Evolutionary conservation across 2,888 invertebrate genomes (phyloP).

Genomic region (Automeris io): DNA sequence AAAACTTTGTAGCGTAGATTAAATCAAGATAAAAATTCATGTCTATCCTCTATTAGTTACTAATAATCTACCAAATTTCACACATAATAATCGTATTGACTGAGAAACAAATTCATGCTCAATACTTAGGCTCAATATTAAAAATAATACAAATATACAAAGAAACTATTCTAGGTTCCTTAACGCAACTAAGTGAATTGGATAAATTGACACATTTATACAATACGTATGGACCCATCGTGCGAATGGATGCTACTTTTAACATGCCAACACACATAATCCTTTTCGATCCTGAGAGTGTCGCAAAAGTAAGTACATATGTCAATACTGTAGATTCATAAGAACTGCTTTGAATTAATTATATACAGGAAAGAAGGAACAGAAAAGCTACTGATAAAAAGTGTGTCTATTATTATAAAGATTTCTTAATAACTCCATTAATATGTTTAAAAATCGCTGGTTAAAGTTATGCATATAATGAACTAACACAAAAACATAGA

Average conservation of each 20-base stretch:
- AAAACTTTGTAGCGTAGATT: no score
- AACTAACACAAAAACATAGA: no score
- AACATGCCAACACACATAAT: not conserved
- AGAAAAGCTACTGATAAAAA: no score
- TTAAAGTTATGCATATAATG: no score
- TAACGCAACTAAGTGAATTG: not conserved
- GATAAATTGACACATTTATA: slow-evolving; percentile 2
- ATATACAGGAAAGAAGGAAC: no score
- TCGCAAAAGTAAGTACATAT: slow-evolving; percentile 2
- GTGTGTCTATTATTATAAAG: no score
- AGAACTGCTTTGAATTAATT: no score
- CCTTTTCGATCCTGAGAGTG: not conserved
- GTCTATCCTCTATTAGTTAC: not conserved
- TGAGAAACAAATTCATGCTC: no score
- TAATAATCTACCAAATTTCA: not conserved
- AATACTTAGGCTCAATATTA: not conserved
- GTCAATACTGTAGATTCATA: no score
- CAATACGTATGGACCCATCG: slow-evolving; percentile 4
- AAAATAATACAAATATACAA: not conserved
- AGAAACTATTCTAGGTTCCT: not conserved
- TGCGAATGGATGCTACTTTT: not conserved
- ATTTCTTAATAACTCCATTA: no score
- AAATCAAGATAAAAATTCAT: not conserved
- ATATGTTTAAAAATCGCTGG: no score
- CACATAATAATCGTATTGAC: no score